Evolutionary conservation across 1,140 invertebrate genomes (phyloP), one percentile per base, ranked within the genome.

Genomic region (Procambarus clarkii): DNA sequence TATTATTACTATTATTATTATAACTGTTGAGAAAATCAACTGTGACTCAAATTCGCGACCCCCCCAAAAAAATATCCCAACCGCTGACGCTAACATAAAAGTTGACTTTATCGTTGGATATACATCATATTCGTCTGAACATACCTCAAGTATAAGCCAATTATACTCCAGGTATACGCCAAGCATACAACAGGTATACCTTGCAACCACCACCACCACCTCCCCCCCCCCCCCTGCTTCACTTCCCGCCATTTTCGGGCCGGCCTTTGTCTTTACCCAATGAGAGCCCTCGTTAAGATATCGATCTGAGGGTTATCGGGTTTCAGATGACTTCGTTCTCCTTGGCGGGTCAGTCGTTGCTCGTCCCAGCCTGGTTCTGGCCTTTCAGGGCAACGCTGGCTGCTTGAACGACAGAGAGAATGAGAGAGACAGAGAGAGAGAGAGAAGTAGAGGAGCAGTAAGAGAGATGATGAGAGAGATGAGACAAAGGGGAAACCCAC

Each of bases 241-340:
- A 77, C 24, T 45, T 77, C 24, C 60, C 60, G 60, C 60, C 60
- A 64, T 64, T 64, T 64, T 64, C 60, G 60, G 60, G 9, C 76
- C 18, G 13, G 2, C 76, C 24, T 46, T 79, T 79, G 77, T 79
- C 50, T 79, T 46, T 79, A n/a, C 15, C 77, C 77, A 79, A 79
- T 79, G 77, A 79, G 77, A 50, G 77, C 44, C 48, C 44, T 79
- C 45, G 77, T 79, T 79, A 79, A 79, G 77, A 79, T 79, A 79
- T 79, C 45, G 77, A 79, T 79, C 77, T 24, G 15, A 46, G n/a
- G 77, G 77, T 79, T 79, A 79, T 79, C 77, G 77, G n/a, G 77
- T 79, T 79, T 79, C 77, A 79, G 44, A 50, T 79, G 77, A 79
- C 45, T 79, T 79, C n/a, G 76, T 21, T 78, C 11, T n/a, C n/a